Percentiles rank a stretch among this genome's conserved stretches.
These are phyloP conservation scores for Azemiops feae DNA, from an alignment of 2,113 vertebrate genomes.

Conservation along the genomic window DNA sequence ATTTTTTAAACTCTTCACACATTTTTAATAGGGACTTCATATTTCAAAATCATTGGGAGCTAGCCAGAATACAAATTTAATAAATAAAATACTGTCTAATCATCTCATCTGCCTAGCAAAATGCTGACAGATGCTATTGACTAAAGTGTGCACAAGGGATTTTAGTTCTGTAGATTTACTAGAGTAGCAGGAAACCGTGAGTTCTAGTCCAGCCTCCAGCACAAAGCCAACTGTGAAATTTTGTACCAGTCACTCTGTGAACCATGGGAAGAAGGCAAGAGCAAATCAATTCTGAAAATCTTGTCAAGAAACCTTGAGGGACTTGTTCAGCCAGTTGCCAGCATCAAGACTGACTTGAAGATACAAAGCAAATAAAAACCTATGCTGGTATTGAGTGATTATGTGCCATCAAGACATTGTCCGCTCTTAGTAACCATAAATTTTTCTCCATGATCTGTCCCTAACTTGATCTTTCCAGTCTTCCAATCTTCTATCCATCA, in stretches of 20 bases:
- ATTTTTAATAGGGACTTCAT: not conserved
- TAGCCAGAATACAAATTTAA: not conserved
- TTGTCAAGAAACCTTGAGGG: not conserved
- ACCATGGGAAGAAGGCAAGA: not conserved
- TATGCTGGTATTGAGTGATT: not conserved
- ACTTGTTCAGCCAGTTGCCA: not conserved
- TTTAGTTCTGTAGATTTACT: not conserved
- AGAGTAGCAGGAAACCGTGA: not conserved
- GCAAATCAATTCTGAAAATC: not conserved
- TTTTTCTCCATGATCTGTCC: not conserved
- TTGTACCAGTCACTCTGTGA: not conserved
- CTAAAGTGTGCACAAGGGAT: not conserved
- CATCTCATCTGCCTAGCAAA: not conserved
- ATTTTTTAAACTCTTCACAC: not conserved
- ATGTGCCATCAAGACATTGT: not conserved
- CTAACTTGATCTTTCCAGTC: not conserved
- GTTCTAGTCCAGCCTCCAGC: not conserved
- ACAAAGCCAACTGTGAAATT: not conserved
- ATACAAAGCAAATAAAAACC: not conserved
- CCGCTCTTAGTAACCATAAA: not conserved
- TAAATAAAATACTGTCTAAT: not conserved
- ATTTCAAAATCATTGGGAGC: not conserved
- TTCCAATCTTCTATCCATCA: not conserved
- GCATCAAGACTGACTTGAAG: not conserved
- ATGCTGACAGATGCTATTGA: not conserved